Evolutionary conservation across 2,113 vertebrate genomes (phyloP).

Genomic region (Carassius auratus): DNA sequence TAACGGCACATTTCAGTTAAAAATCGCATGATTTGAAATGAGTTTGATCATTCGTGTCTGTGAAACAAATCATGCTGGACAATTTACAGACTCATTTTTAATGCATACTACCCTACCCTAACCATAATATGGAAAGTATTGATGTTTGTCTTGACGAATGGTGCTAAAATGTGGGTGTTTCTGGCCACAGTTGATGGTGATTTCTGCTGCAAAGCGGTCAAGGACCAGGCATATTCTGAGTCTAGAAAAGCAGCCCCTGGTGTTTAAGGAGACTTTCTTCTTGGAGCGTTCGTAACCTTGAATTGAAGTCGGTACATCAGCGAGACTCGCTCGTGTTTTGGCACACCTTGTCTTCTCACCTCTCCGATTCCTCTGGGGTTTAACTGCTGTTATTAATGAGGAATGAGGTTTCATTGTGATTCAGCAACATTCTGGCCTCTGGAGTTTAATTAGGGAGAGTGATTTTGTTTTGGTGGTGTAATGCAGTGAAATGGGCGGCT

Average conservation of each 20-base stretch:
- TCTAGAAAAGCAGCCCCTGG: neutral
- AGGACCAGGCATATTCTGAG: neutral
- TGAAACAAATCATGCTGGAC: neutral
- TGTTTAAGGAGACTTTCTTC: neutral
- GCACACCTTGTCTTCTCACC: conserved; percentile 19
- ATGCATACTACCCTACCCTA: neutral
- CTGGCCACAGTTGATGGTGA: neutral
- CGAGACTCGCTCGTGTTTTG: neutral
- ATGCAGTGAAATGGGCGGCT: conserved; percentile 23
- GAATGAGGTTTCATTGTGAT: conserved; percentile 9
- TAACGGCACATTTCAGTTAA: neutral
- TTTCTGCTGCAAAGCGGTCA: neutral
- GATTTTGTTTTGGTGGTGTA: conserved; percentile 40
- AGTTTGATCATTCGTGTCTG: neutral
- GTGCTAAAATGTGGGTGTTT: neutral
- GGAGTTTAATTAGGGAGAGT: conserved; percentile 41
- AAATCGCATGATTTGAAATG: neutral
- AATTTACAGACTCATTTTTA: neutral
- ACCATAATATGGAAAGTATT: neutral
- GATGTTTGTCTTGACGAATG: neutral
- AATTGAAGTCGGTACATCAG: neutral
- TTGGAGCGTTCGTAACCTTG: neutral
- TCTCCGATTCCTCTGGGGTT: conserved; percentile 11
- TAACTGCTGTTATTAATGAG: conserved; percentile 32
- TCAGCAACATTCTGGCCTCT: conserved; percentile 35